Conservation (phyloP, 1,140 invertebrate species). For the Drosophila ananassae region DNA sequence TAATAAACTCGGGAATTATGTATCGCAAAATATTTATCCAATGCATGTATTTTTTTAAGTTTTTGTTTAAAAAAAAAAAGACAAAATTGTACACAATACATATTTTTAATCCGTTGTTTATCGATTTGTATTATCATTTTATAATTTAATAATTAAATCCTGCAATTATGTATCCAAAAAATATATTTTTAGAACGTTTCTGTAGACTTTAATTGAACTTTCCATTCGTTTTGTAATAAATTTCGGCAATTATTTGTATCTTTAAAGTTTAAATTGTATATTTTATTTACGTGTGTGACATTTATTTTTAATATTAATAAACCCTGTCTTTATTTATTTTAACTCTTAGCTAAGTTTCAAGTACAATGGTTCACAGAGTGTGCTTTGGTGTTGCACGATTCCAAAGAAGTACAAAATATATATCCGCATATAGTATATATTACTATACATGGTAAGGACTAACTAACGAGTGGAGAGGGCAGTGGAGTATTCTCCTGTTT, state of each 20-base stretch:
- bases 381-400: background rate
- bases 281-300: constrained; percentile 20
- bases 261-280: constrained; percentile 17
- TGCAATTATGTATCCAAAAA: constrained; percentile 18
- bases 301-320: constrained; percentile 44
- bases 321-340: constrained; percentile 20
- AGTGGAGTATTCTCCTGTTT: background rate
- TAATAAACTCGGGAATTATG: constrained; percentile 36
- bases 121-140: background rate
- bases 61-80: background rate
- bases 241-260: background rate
- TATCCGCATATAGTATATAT: constrained; percentile 5
- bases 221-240: constrained; percentile 5
- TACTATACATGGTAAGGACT: constrained; percentile 27
- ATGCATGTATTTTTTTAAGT: background rate
- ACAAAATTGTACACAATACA: background rate
- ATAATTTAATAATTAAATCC: background rate
- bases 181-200: constrained; percentile 7
- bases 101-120: background rate
- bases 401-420: constrained; percentile 9
- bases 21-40: constrained; percentile 1
- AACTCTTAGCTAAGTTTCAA: constrained; percentile 40
- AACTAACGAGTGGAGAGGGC: constrained; percentile 10
- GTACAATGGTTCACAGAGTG: constrained; percentile 28
- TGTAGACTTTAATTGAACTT: background rate